These are phyloP conservation scores for Pachliopta kotzebuea DNA, from an alignment of 2,888 invertebrate genomes.

Conservation along the genomic window DNA sequence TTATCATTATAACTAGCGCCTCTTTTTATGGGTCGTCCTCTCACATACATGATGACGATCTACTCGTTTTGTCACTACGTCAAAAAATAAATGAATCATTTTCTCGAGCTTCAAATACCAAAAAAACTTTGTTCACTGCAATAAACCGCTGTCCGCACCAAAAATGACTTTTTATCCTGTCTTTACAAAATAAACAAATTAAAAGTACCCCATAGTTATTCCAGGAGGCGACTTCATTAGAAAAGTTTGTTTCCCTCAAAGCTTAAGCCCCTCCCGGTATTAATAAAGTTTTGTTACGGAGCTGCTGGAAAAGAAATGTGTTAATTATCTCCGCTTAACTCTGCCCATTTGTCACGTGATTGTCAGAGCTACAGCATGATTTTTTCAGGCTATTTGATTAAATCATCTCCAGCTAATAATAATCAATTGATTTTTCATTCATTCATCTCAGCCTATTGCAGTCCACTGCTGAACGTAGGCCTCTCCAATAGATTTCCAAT, in stretches of 20 bases:
- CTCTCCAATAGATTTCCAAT: no score
- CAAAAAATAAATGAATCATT: background rate
- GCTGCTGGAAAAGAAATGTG: conserved; percentile 70
- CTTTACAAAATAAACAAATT: conserved; percentile 66
- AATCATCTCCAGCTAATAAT: no score
- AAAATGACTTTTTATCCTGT: conserved; percentile 39
- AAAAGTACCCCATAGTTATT: conserved; percentile 71
- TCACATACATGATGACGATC: no score
- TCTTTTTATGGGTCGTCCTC: no score
- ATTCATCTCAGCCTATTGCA: no score
- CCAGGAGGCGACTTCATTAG: conserved; percentile 74
- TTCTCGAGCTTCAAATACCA: background rate
- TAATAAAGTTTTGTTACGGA: conserved; percentile 78
- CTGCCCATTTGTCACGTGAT: conserved; percentile 25
- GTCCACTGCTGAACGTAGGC: no score
- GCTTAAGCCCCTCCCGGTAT: conserved; percentile 71
- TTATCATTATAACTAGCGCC: no score
- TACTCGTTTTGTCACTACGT: no score
- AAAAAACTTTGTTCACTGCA: background rate
- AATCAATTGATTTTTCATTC: no score
- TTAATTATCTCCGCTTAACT: conserved; percentile 56
- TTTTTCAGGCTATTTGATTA: background rate
- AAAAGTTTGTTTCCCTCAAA: conserved; percentile 76
- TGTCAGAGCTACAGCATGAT: background rate
- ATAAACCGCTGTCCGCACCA: conserved; percentile 23